phyloP scores from a whole-genome alignment of 2,888 invertebrate genomes.

The Invenusta paracnida region DNA sequence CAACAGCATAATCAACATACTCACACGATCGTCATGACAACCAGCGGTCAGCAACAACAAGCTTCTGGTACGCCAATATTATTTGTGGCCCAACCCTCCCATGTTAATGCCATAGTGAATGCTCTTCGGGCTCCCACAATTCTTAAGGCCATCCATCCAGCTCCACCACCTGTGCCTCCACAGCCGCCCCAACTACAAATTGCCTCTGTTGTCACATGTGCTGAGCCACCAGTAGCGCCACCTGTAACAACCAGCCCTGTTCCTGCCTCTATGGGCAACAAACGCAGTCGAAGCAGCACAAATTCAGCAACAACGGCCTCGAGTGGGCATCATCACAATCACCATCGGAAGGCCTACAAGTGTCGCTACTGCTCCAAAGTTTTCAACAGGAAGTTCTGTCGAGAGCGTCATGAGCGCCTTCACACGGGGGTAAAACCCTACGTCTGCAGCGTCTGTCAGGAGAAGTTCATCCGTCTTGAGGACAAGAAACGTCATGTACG shows the following conservation, averaged over 20 bases:
- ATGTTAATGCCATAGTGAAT: too few species aligned
- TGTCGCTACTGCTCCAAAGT: conserved; percentile 43
- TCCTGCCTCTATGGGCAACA: not conserved
- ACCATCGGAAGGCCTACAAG: conserved; percentile 30
- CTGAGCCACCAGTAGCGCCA: too few species aligned
- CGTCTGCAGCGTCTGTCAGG: conserved; percentile 38
- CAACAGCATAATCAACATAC: not conserved
- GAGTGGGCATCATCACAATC: not conserved
- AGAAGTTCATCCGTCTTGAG: conserved; percentile 44
- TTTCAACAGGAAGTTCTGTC: conserved; percentile 43
- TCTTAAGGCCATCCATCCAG: not conserved
- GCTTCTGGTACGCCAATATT: not conserved
- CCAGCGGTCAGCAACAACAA: too few species aligned
- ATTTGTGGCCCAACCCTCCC: too few species aligned
- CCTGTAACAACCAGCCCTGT: too few species aligned
- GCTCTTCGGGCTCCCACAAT: not conserved
- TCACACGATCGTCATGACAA: not conserved
- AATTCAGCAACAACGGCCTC: too few species aligned
- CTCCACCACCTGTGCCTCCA: too few species aligned
- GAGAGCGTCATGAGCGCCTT: conserved; percentile 42
- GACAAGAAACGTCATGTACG: conserved; percentile 45
- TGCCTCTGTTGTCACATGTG: too few species aligned
- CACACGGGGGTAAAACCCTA: conserved; percentile 45
- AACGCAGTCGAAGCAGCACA: too few species aligned
- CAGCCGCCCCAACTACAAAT: not conserved